These are phyloP conservation scores for Andrena chrysosceles DNA, from an alignment of 2,888 invertebrate genomes.

Conservation along the genomic window DNA sequence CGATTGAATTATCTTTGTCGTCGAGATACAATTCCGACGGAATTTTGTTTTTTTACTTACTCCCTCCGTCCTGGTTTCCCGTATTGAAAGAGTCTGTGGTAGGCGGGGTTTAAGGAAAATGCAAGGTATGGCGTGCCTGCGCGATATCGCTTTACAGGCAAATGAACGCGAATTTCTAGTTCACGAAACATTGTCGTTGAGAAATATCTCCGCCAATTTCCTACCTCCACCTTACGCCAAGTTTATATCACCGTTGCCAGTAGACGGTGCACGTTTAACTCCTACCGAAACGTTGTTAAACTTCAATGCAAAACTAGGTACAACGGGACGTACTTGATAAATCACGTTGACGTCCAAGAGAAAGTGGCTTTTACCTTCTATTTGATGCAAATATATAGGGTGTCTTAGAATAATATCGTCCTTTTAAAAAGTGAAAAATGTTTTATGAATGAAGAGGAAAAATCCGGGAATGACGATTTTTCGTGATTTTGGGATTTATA, in stretches of 20 bases:
- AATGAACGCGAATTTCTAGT: conserved; percentile 68
- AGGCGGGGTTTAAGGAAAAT: conserved; percentile 42
- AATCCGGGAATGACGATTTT: too few species aligned
- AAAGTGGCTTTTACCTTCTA: not conserved
- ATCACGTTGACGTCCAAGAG: conserved; percentile 4
- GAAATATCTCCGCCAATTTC: conserved; percentile 50
- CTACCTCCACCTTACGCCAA: conserved; percentile 26
- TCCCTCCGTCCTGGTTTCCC: conserved; percentile 44
- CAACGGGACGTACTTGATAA: conserved; percentile 9
- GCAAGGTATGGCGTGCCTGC: conserved; percentile 45
- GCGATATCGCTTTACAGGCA: conserved; percentile 70
- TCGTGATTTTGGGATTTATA: too few species aligned
- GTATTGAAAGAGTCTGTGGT: conserved; percentile 10
- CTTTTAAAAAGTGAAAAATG: too few species aligned
- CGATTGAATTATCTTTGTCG: conserved; percentile 21
- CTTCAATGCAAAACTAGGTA: conserved; percentile 26
- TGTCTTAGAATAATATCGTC: too few species aligned
- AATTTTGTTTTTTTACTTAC: conserved; percentile 26
- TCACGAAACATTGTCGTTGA: conserved; percentile 54
- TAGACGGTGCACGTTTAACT: conserved; percentile 1
- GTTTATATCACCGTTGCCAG: conserved; percentile 34
- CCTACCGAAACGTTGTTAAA: conserved; percentile 36
- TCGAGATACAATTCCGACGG: conserved; percentile 3
- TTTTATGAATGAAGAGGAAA: too few species aligned
- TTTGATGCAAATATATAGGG: conserved; percentile 11